Evolutionary conservation across 2,888 invertebrate genomes (phyloP).

Genomic region (Cosmia pyralina): DNA sequence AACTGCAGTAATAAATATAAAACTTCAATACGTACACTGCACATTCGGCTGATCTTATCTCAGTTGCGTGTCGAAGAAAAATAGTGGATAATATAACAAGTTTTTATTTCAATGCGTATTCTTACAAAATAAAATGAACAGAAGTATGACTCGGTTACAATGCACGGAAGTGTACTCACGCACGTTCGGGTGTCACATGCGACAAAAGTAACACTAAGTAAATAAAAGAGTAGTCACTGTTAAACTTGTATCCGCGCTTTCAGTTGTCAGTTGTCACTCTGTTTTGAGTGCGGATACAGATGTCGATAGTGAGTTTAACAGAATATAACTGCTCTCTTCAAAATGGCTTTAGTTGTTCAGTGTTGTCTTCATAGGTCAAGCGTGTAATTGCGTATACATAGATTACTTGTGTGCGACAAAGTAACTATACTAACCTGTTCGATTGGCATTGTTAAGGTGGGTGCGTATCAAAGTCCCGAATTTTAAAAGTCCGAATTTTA

Average conservation of each 20-base stretch:
- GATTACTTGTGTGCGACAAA: neutral
- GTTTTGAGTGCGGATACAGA: conserved; percentile 12
- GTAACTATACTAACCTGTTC: neutral
- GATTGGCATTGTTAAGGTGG: neutral
- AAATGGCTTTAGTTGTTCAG: neutral
- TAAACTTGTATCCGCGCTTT: conserved; percentile 8
- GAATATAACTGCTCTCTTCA: neutral
- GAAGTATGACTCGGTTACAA: conserved; percentile 33
- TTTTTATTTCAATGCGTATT: conserved; percentile 48
- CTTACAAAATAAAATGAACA: conserved; percentile 22
- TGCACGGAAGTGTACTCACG: conserved; percentile 9
- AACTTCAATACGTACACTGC: conserved; percentile 36
- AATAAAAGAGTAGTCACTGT: neutral
- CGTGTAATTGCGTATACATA: neutral
- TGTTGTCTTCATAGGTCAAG: neutral
- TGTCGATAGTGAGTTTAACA: neutral
- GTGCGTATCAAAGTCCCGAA: too few species aligned
- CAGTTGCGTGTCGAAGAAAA: conserved; percentile 44
- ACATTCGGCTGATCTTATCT: conserved; percentile 50
- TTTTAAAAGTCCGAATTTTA: too few species aligned
- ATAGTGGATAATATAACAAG: conserved; percentile 43
- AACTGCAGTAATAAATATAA: conserved; percentile 48
- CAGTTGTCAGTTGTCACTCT: conserved; percentile 9
- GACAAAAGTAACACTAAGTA: conserved; percentile 5
- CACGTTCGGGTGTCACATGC: neutral